phyloP scores from a whole-genome alignment of 2,113 vertebrate species.

The Ursus arctos region DNA sequence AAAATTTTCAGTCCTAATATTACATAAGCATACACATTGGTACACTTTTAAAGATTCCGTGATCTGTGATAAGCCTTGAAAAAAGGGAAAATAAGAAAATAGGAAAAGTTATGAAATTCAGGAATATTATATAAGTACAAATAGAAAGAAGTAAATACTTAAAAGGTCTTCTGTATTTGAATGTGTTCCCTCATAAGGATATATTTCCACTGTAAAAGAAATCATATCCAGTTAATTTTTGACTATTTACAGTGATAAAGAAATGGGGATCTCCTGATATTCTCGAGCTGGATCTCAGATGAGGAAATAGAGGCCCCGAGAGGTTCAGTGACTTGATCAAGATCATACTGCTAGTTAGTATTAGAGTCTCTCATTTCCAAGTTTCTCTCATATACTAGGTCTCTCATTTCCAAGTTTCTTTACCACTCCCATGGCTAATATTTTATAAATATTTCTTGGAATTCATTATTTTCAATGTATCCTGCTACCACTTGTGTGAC shows the following conservation, averaged over 20 bases:
- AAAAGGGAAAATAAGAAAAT: constrained; percentile 55
- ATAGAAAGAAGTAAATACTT: constrained; percentile 55
- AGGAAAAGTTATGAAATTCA: constrained; percentile 59
- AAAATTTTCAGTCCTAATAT: constrained; percentile 81
- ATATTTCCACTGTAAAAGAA: constrained; percentile 51
- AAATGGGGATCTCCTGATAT: neutral
- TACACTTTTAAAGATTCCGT: constrained; percentile 36
- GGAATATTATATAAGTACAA: constrained; percentile 63
- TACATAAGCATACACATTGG: constrained; percentile 63
- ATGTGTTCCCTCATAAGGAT: neutral
- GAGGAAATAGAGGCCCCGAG: neutral
- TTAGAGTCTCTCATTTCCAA: neutral
- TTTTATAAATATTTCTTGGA: neutral
- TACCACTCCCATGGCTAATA: neutral
- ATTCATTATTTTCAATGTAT: constrained; percentile 8
- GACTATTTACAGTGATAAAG: neutral
- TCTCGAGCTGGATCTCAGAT: constrained; percentile 8
- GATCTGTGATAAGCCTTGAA: constrained; percentile 37
- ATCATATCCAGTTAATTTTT: constrained; percentile 4
- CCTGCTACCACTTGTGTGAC: neutral
- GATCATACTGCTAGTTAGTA: neutral
- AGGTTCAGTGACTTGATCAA: neutral
- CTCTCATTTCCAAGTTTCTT: neutral
- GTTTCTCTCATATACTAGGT: neutral
- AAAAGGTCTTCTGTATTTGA: constrained; percentile 55